Evolutionary conservation across 2,888 invertebrate genomes (phyloP).

Genomic region (Galerucella calmariensis): DNA sequence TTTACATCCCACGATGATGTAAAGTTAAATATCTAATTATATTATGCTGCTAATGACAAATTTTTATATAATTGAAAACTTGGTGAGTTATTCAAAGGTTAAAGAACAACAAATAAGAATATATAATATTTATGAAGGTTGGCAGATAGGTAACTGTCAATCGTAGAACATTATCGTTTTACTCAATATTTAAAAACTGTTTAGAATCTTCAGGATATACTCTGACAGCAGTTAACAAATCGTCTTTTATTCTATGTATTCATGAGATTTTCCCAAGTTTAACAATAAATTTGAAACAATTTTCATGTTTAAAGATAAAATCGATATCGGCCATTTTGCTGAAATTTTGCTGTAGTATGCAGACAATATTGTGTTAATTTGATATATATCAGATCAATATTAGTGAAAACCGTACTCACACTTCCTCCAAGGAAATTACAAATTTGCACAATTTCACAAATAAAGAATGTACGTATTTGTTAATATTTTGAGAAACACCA

Average conservation of each 20-base stretch:
- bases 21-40: background rate
- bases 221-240: background rate
- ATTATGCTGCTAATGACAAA: conserved; percentile 3
- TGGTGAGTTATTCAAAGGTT: conserved; percentile 37
- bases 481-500: conserved; percentile 32
- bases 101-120: conserved; percentile 39
- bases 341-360: conserved; percentile 25
- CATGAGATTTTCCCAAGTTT: conserved; percentile 29
- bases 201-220: background rate
- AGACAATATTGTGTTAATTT: conserved; percentile 7
- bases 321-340: conserved; percentile 64
- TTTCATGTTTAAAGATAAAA: conserved; percentile 53
- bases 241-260: conserved; percentile 14
- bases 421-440: conserved; percentile 35
- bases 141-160: conserved; percentile 35
- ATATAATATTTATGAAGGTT: conserved; percentile 7
- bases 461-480: conserved; percentile 41
- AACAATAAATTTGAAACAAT: conserved; percentile 31
- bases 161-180: conserved; percentile 23
- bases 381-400: conserved; percentile 17
- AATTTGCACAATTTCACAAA: conserved; percentile 46
- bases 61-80: conserved; percentile 16
- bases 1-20: background rate
- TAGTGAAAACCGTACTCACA: conserved; percentile 43
- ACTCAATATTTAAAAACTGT: conserved; percentile 6